phyloP scores from a whole-genome alignment of 2,797 vertebrate genomes.

The Anas georgica region DNA sequence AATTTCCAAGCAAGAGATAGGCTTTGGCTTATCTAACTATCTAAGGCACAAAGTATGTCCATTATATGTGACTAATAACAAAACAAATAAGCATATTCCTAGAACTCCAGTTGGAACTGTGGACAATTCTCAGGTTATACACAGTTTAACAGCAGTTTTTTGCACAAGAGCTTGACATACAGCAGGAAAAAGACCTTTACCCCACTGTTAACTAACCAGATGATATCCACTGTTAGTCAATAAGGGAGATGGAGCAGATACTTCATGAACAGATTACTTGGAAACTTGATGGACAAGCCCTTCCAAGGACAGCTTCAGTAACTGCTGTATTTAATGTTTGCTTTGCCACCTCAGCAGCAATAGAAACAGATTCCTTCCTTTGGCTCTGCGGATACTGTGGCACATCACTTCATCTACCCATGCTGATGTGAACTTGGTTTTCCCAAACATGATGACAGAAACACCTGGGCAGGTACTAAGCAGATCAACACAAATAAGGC shows the following conservation, averaged over 20 bases:
- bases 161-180: neutral
- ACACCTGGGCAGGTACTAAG: neutral
- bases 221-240: slow-evolving; percentile 27
- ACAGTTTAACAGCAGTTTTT: slow-evolving; percentile 29
- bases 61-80: slow-evolving; percentile 6
- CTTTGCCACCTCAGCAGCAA: slow-evolving; percentile 31
- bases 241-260: neutral
- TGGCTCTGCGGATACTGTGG: neutral
- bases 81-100: neutral
- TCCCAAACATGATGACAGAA: neutral
- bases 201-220: slow-evolving; percentile 27
- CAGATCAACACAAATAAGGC: neutral
- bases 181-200: slow-evolving; percentile 46
- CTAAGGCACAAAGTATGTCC: slow-evolving; percentile 11
- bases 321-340: neutral
- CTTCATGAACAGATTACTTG: slow-evolving; percentile 37
- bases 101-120: neutral
- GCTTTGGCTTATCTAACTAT: neutral
- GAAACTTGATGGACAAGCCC: slow-evolving; percentile 25
- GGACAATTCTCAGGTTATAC: slow-evolving; percentile 16
- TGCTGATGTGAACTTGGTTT: neutral
- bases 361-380: neutral
- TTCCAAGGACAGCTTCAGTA: neutral
- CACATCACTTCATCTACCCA: neutral
- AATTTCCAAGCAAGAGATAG: neutral